Percentiles rank a stretch among this genome's conserved stretches.
phyloP scores from a whole-genome alignment of 2,797 vertebrate genomes.

The Tiaroga cobitis region DNA sequence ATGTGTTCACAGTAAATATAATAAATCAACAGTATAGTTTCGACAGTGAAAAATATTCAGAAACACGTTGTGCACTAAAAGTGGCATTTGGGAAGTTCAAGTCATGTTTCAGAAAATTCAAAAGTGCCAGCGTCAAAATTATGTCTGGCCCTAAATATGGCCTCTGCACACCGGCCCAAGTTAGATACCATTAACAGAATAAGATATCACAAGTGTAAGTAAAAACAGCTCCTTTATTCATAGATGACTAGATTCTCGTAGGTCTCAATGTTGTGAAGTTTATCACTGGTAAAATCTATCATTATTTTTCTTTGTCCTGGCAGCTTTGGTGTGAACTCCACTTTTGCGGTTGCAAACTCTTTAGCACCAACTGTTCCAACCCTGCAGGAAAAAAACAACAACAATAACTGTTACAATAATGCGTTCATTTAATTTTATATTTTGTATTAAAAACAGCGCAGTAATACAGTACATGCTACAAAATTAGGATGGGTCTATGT shows the following conservation, averaged over 20 bases:
- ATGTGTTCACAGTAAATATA: background rate
- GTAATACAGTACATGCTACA: background rate
- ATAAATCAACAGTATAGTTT: background rate
- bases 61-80: background rate
- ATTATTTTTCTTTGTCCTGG: conserved; percentile 78
- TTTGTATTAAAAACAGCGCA: background rate
- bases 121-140: too few relatives aligned
- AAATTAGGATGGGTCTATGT: background rate
- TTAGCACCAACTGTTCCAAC: conserved; percentile 69
- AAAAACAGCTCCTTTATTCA: conserved; percentile 46
- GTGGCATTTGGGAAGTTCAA: background rate
- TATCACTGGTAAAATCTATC: conserved; percentile 87
- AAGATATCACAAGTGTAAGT: background rate
- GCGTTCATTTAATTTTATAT: too few relatives aligned
- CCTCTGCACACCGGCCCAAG: too few relatives aligned
- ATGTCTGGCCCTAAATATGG: too few relatives aligned
- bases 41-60: background rate
- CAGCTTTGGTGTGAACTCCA: conserved; percentile 75
- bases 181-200: background rate
- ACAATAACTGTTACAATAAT: background rate
- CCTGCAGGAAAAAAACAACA: conserved; percentile 52
- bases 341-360: conserved; percentile 69
- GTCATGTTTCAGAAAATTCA: background rate
- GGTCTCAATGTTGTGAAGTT: conserved; percentile 83
- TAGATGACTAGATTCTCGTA: conserved; percentile 79